Base-by-base conservation (phyloP, 2,797 vertebrate species). In the Hybognathus amarus region DNA sequence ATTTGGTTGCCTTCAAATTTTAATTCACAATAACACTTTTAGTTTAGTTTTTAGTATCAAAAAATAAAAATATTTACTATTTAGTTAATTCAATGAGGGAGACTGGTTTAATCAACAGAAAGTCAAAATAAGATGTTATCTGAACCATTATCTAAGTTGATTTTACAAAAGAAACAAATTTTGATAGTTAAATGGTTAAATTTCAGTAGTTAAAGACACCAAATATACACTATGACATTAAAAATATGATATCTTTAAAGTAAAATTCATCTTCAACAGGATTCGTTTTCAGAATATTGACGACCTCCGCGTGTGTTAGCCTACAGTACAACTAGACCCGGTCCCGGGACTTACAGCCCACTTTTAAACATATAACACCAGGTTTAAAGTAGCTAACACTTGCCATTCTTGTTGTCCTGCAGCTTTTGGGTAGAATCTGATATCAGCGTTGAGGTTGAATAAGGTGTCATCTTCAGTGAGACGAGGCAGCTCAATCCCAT, bases 401-500 rank as follows among this genome's bases (percentile, higher is more conserved):
- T 94, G 98, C 97, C 97, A 98, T 87, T 95, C 96, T 42, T 93
- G 93, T 88, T 94, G 96, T 80, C 95, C 96, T 0, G 95, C 93
- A 59, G 95, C 94, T 91, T 94, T 96, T 27, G 97, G 96, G 88
- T 97, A 96, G 89, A 98, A 96, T 77, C 96, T 95, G 90, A 97
- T 96, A 93, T 98, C 97, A 33, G 94, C 96, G 89, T 98, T 97
- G 90, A 98, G 96, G 87, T 96, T 97, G 90, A 99, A 99, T 83
- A 99, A 91, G 82, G 95, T 96, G 91, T 99, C 97, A 42, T 94
- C 94, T 63, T 97, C 96, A 0, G 94, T 93, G 18, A 98, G 93
- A 8, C 91, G 79, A 7, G 97, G 97, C 66, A 94, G 87, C n/a
- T 92, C 89, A 52, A 89, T 90, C 85, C 87, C 94, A 92, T 96